Evolutionary conservation across 1,140 invertebrate genomes (phyloP).

Genomic region (Plectrocnemia conspersa): DNA sequence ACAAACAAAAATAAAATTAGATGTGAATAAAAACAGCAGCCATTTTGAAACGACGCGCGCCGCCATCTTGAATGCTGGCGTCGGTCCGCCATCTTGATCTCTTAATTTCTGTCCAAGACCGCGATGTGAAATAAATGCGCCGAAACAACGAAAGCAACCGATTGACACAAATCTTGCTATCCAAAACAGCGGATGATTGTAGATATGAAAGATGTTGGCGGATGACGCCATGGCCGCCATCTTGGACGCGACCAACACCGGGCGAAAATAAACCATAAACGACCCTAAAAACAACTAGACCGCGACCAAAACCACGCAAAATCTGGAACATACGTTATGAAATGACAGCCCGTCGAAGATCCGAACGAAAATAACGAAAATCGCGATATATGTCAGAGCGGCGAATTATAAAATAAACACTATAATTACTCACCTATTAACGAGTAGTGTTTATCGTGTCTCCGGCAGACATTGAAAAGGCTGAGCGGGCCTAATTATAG

Average conservation of each 20-base stretch:
- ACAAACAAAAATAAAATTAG: constrained; percentile 25
- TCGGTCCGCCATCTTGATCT: not conserved
- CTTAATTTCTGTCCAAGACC: too few relatives aligned
- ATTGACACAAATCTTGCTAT: not conserved
- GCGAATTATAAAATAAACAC: too few relatives aligned
- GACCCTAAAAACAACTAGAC: too few relatives aligned
- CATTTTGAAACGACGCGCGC: not conserved
- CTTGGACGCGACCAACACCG: not conserved
- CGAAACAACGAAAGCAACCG: not conserved
- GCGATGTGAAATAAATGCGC: not conserved
- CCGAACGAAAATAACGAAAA: not conserved
- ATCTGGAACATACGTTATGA: not conserved
- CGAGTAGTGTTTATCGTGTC: not conserved
- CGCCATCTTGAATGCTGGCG: not conserved
- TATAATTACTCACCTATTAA: constrained; percentile 5
- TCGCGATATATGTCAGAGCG: not conserved
- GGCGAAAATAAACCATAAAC: not conserved
- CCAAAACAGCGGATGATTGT: not conserved
- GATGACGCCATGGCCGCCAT: constrained; percentile 7
- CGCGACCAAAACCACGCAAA: not conserved
- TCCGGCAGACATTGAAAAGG: constrained; percentile 16
- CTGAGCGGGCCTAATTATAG: constrained; percentile 10
- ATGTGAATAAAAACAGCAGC: constrained; percentile 6
- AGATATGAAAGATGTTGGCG: not conserved
- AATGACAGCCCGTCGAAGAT: not conserved